Base-by-base conservation (phyloP, 1,140 invertebrate genomes). In the Cyphomyrmex costatus region DNA sequence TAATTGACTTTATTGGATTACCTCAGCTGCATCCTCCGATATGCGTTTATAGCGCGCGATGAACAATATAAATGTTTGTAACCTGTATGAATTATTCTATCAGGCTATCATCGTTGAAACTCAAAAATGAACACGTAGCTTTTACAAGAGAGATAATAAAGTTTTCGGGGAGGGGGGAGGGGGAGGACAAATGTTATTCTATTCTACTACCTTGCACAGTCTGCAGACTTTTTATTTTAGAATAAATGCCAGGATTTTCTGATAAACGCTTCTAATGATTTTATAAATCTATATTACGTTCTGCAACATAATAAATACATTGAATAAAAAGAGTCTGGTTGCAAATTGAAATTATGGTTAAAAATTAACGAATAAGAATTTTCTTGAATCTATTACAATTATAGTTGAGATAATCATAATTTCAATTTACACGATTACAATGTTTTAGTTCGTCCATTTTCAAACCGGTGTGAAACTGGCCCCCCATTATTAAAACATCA, bases 1-100 rank as follows among this genome's bases (percentile, higher is more conserved):
- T 93, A 94, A 94, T 94, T 91, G 91, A 90, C 86, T 93, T 92
- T 90, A 93, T 92, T 87, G 87, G 90, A 94, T 94, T 93, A 94
- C 77, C 76, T 80, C 73, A 85, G 56, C 85, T 87, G 85, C 66
- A 70, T 85, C 86, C 77, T 74, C 83, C 73, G 89, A 87, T 89
- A 86, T 76, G 63, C 71, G 76, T 83, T 56, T 70, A 78, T 27
- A 56, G n/a, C n/a, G 63, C 27, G 14, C 74, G 74, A 91, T 84
- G 79, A 91, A 42, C 71, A 87, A 88, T 87, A 91, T 90, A 91
- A 90, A 91, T 85, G 74, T 71, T 66, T 56, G 16, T 49, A 58
- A 14, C 70, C 33, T 51, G 51, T 30, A 46, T 73, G 74, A 88
- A 88, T 88, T 89, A 63, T 80, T 78, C 49, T n/a, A 56, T 66